Evolutionary conservation across 2,113 vertebrate species (phyloP).

Genomic region (Paradoxurus hermaphroditus): DNA sequence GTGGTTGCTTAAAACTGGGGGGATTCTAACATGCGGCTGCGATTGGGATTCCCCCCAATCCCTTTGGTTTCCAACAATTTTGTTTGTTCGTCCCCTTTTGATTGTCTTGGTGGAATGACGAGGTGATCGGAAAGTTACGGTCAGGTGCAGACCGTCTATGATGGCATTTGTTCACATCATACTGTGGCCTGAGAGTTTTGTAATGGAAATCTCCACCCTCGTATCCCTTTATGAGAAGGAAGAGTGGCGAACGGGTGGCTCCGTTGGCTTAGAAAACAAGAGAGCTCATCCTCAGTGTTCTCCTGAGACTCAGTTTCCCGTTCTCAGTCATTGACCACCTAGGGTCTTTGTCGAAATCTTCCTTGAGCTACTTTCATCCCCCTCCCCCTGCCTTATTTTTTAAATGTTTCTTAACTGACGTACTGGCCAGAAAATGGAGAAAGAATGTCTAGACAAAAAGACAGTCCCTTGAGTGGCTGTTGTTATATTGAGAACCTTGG

Average conservation of each 20-base stretch:
- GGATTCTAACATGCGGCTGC: neutral
- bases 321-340: neutral
- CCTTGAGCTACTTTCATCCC: neutral
- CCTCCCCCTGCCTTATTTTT: no score
- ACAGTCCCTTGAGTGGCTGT: neutral
- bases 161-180: neutral
- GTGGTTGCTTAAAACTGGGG: neutral
- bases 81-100: neutral
- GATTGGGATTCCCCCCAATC: no score
- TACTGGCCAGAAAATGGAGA: neutral
- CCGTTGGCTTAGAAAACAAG: no score
- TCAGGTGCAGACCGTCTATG: neutral
- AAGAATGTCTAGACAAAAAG: neutral
- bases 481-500: neutral
- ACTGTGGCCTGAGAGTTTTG: neutral
- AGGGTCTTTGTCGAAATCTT: neutral
- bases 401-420: neutral
- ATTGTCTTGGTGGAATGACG: neutral
- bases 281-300: fast-evolving
- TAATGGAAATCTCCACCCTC: neutral
- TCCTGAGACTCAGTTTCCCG: neutral
- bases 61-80: neutral
- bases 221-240: neutral
- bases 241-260: fast-evolving
- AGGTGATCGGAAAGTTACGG: no score